phyloP scores from a whole-genome alignment of 2,113 vertebrate species.

The Chamaetylas fuelleborni region DNA sequence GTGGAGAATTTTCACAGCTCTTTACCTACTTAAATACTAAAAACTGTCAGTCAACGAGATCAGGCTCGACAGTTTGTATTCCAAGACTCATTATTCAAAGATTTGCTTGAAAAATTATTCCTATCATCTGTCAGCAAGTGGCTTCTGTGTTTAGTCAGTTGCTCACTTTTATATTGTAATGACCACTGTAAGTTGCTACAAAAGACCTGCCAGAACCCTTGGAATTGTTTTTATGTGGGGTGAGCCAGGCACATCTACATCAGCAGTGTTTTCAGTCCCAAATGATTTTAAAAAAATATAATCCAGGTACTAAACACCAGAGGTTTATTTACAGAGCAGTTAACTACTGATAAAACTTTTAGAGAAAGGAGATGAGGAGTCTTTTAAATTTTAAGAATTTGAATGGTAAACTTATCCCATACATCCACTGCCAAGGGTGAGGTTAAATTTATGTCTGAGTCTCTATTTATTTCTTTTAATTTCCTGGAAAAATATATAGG shows the following conservation, averaged over 20 bases:
- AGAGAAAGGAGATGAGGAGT: background rate
- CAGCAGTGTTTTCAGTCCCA: background rate
- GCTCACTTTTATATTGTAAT: slow-evolving; percentile 46
- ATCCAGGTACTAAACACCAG: background rate
- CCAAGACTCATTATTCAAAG: slow-evolving; percentile 35
- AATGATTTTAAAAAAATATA: background rate
- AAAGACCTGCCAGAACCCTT: background rate
- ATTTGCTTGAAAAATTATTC: slow-evolving; percentile 64
- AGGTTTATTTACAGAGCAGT: background rate
- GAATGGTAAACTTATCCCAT: background rate
- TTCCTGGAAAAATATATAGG: background rate
- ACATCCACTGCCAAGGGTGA: rapidly evolving
- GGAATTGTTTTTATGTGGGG: background rate
- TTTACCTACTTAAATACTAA: slow-evolving; percentile 65
- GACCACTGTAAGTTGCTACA: slow-evolving; percentile 7
- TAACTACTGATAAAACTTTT: background rate
- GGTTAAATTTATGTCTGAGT: background rate
- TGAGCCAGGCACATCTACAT: background rate
- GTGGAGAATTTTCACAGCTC: slow-evolving; percentile 69
- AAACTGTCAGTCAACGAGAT: slow-evolving; percentile 73
- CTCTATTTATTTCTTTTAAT: background rate
- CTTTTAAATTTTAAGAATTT: background rate
- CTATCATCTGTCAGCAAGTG: slow-evolving; percentile 46
- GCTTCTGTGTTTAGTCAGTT: slow-evolving; percentile 50
- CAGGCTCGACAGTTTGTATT: slow-evolving; percentile 50